These are phyloP conservation scores for Paradoxurus hermaphroditus DNA, from an alignment of 2,113 vertebrate species.

Conservation along the genomic window DNA sequence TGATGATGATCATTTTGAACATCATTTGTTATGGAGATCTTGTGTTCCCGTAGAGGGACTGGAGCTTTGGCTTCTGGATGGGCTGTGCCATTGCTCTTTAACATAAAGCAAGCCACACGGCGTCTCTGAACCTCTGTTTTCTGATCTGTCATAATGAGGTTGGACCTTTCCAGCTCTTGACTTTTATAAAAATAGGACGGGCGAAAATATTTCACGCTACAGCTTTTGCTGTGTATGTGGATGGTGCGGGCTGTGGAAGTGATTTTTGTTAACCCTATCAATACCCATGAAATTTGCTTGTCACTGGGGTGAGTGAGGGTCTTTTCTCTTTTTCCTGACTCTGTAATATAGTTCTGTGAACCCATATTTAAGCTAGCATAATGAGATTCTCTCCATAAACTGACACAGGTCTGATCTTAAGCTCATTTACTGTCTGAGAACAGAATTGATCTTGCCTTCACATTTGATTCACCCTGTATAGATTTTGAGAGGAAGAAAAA, in stretches of 20 bases:
- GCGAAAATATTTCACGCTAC: neutral
- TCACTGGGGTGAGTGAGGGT: neutral
- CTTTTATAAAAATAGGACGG: neutral
- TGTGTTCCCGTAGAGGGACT: neutral
- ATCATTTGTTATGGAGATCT: neutral
- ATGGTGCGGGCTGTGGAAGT: neutral
- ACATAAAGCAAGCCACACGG: neutral
- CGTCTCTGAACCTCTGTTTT: neutral
- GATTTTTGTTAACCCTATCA: neutral
- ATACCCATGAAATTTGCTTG: neutral
- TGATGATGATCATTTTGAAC: neutral
- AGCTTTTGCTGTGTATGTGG: neutral
- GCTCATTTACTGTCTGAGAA: slow-evolving; percentile 80
- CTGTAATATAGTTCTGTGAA: slow-evolving; percentile 66
- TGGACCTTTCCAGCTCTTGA: neutral
- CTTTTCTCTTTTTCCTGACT: slow-evolving; percentile 65
- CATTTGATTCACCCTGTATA: slow-evolving; percentile 81
- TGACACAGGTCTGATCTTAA: slow-evolving; percentile 78
- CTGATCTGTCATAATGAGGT: neutral
- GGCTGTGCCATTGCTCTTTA: neutral
- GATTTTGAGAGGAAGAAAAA: slow-evolving; percentile 80
- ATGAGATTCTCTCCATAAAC: slow-evolving; percentile 74
- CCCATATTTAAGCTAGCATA: slow-evolving; percentile 48
- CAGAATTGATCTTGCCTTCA: slow-evolving; percentile 85
- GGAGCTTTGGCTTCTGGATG: neutral